Percentiles rank a stretch among this genome's conserved stretches.
Conservation (phyloP, 2,888 invertebrate genomes). For the Leptopilina myrica region DNA sequence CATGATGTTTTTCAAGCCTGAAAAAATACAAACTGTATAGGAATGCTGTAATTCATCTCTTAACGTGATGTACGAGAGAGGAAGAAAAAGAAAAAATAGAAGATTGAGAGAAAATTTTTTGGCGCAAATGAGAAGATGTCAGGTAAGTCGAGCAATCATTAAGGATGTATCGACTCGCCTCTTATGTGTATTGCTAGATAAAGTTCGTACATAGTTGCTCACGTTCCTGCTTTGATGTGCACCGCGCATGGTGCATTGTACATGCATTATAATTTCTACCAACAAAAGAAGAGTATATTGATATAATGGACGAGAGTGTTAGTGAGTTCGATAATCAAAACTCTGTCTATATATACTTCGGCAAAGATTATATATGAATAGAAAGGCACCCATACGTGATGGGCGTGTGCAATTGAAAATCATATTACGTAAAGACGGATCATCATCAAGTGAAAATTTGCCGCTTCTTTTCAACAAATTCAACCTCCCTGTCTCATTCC, state of each 20-base stretch:
- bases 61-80: background rate
- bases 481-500: constrained; percentile 44
- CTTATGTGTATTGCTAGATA: background rate
- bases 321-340: constrained; percentile 69
- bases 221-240: constrained; percentile 72
- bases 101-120: background rate
- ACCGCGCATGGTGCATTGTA: constrained; percentile 70
- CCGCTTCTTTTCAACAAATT: constrained; percentile 55
- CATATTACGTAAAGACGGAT: constrained; percentile 67
- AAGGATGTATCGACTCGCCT: background rate
- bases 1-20: too few species aligned
- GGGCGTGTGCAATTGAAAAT: constrained; percentile 71
- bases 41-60: background rate
- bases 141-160: constrained; percentile 30
- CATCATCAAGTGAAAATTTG: constrained; percentile 61
- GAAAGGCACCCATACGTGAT: constrained; percentile 71
- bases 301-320: constrained; percentile 63
- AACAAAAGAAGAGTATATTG: constrained; percentile 63
- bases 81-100: background rate
- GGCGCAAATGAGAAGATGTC: constrained; percentile 5
- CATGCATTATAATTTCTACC: constrained; percentile 73
- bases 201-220: constrained; percentile 48
- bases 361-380: constrained; percentile 68
- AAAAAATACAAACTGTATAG: too few species aligned
- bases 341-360: constrained; percentile 53